These are phyloP conservation scores for Zoroaster sp. DNA, from an alignment of 53 echinoderm and acorn worm species.

Conservation along the genomic window DNA sequence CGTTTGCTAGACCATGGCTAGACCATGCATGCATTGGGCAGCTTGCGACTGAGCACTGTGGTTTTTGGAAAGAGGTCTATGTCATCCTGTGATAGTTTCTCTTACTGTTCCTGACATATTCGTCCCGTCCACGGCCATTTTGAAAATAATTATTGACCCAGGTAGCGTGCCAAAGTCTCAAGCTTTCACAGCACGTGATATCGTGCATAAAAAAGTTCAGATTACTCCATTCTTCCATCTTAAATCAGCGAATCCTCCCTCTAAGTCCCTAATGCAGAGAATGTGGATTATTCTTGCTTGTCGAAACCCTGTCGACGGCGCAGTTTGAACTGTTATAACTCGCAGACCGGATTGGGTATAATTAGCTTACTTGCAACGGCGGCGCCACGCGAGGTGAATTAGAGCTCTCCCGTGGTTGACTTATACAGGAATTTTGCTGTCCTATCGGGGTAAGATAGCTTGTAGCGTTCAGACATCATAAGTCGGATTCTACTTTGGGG, in stretches of 20 bases:
- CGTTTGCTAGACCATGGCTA: too few relatives aligned
- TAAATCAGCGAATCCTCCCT: neutral
- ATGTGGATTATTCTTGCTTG: neutral
- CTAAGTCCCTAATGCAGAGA: neutral
- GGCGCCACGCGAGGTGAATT: conserved; percentile 34
- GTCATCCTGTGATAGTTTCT: too few relatives aligned
- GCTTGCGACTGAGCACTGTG: too few relatives aligned
- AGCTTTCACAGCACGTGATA: neutral
- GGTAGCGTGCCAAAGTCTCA: too few relatives aligned
- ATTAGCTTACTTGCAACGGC: conserved; percentile 36
- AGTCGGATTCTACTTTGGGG: neutral
- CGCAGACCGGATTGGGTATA: conserved; percentile 15
- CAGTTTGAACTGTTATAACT: neutral
- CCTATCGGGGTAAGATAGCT: conserved; percentile 35
- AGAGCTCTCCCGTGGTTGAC: neutral
- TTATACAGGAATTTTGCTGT: neutral
- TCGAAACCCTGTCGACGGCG: conserved; percentile 4
- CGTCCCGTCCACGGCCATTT: too few relatives aligned
- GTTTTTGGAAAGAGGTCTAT: too few relatives aligned
- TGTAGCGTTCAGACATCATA: neutral
- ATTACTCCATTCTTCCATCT: neutral
- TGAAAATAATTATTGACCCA: too few relatives aligned
- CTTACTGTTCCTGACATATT: too few relatives aligned
- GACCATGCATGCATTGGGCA: too few relatives aligned
- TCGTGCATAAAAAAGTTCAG: neutral